Conservation (phyloP, 35 echinoderm and acorn worm genomes). For the Patiria miniata region DNA sequence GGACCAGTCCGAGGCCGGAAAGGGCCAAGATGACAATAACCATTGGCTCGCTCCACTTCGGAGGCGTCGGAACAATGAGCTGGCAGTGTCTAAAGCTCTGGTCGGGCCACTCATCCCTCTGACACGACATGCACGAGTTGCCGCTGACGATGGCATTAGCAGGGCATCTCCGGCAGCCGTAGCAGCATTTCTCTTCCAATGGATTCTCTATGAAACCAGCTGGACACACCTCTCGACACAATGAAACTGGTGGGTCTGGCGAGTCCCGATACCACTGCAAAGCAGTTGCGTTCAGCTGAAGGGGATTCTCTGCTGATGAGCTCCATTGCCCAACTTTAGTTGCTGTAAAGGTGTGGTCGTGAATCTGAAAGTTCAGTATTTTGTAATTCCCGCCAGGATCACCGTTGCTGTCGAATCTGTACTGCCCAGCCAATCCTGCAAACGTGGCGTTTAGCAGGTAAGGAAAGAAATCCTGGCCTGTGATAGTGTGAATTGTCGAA, state of each 20-base stretch:
- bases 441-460: not conserved
- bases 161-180: not conserved
- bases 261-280: not conserved
- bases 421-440: conserved; percentile 11
- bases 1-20: not conserved
- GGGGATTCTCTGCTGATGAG: too few relatives aligned
- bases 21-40: not conserved
- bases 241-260: not conserved
- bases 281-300: too few relatives aligned
- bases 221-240: conserved; percentile 12
- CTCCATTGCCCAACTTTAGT: too few relatives aligned
- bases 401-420: conserved; percentile 25
- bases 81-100: not conserved
- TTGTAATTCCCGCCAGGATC: conserved; percentile 32
- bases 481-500: not conserved
- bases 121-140: conserved; percentile 10
- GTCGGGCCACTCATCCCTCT: conserved; percentile 12
- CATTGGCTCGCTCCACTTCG: conserved; percentile 7
- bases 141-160: not conserved
- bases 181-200: conserved; percentile 24
- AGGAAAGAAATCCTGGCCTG: not conserved
- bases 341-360: too few relatives aligned
- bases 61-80: not conserved
- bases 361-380: conserved; percentile 5
- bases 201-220: conserved; percentile 15